Percentiles rank a stretch among this genome's conserved stretches.
These are phyloP conservation scores for Melanchra persicariae DNA, from an alignment of 2,888 invertebrate genomes.

Conservation along the genomic window DNA sequence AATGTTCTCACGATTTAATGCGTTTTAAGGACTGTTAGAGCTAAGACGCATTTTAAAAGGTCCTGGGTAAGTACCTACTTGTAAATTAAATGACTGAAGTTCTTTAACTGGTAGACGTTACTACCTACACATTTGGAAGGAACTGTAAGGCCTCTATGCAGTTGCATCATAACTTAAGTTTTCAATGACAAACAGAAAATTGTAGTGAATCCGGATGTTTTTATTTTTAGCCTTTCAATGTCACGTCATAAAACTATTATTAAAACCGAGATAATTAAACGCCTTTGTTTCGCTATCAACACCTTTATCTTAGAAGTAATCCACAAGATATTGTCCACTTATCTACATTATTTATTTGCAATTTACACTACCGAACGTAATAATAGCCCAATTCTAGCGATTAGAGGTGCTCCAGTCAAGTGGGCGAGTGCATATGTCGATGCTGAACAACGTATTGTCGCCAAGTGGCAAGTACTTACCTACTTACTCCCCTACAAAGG, in stretches of 20 bases:
- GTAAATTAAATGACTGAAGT: slow-evolving; percentile 2
- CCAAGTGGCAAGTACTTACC: slow-evolving; percentile 50
- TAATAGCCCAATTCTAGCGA: slow-evolving; percentile 37
- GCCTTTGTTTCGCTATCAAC: slow-evolving; percentile 9
- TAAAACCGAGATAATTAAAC: background rate
- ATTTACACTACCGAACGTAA: slow-evolving; percentile 1
- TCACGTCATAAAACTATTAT: background rate
- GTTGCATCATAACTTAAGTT: background rate
- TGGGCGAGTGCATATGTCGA: slow-evolving; percentile 79
- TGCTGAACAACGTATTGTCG: slow-evolving; percentile 58
- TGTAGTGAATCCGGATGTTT: background rate
- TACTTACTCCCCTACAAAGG: slow-evolving; percentile 55
- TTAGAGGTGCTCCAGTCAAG: slow-evolving; percentile 67
- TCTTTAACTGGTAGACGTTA: too few relatives aligned
- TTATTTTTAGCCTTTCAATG: slow-evolving; percentile 5
- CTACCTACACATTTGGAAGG: background rate
- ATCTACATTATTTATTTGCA: slow-evolving; percentile 9
- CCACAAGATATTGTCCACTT: background rate
- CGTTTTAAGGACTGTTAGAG: slow-evolving; percentile 68
- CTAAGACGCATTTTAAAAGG: slow-evolving; percentile 29
- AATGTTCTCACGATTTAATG: slow-evolving; percentile 88
- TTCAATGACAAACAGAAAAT: background rate
- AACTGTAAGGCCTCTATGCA: background rate
- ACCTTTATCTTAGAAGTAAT: slow-evolving; percentile 32
- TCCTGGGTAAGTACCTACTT: slow-evolving; percentile 23